Base-by-base conservation (phyloP, 2,888 invertebrate species). In the Malthinus seriepunctatus region DNA sequence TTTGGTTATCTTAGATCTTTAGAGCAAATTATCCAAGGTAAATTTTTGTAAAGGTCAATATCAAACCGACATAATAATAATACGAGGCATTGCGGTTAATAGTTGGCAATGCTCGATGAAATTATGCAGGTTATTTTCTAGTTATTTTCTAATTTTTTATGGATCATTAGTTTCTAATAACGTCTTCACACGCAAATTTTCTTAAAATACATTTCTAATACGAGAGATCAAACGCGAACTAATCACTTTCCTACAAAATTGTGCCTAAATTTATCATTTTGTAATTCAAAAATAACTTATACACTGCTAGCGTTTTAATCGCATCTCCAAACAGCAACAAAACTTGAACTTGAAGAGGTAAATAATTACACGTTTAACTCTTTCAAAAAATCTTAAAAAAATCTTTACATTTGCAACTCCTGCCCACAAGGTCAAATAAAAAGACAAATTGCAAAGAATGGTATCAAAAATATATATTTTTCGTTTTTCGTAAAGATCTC, bases 111-210 rank as follows among this genome's bases (percentile, higher is more conserved):
- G 39, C 9, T 42, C 10, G 14, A 42, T 42, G 14, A 42, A 9
- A n/a, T 23, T 23, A 42, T 23, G 15, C 23, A 14, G 39, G 15
- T 42, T 42, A 42, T 42, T 42, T 42, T 42, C 39, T 42, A 42
- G 39, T 42, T 42, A 42, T 42, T 42, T 42, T 42, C 39, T 42
- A 42, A 14, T 42, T 42, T 42, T 42, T 42, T 42, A 42, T 15
- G 23, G 15, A 42, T 42, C 23, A 42, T 42, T 42, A 42, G 39
- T 42, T 42, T 23, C 39, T 42, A 42, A 42, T 15, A 42, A 23
- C 23, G 14, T 4, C 39, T 15, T 42, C 14, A 42, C 39, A 42
- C 39, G 39, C 23, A 42, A 42, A 15, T n/a, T n/a, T 42, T 42
- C 14, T 42, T 23, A 42, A 15, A 42, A 42, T n/a, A 42, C 5